phyloP scores from a whole-genome alignment of 2,888 invertebrate genomes.

The Horisme vitalbata region DNA sequence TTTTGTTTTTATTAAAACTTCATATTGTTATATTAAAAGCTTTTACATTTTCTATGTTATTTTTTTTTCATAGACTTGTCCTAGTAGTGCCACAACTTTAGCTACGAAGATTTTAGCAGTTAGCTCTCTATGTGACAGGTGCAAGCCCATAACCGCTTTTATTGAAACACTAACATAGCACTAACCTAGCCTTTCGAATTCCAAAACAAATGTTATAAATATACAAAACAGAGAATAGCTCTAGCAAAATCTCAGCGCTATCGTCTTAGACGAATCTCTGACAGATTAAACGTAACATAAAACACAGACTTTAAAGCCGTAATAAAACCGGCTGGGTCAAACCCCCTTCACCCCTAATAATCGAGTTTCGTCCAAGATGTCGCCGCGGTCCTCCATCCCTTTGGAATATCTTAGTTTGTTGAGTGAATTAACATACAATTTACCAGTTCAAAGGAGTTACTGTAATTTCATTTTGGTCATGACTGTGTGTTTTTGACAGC shows the following conservation, averaged over 20 bases:
- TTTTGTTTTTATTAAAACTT: no score
- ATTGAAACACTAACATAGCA: no score
- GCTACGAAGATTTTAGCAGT: no score
- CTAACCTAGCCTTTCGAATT: neutral
- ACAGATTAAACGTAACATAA: slow-evolving; percentile 33
- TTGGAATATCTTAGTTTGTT: slow-evolving; percentile 51
- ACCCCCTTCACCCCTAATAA: slow-evolving; percentile 50
- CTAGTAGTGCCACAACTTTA: no score
- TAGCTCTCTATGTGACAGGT: no score
- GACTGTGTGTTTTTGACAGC: slow-evolving; percentile 11
- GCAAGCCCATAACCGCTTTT: no score
- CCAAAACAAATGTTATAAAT: neutral
- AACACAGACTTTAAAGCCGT: slow-evolving; percentile 29
- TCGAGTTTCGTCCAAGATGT: slow-evolving; percentile 73
- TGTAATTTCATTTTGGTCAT: slow-evolving; percentile 33
- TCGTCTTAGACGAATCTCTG: slow-evolving; percentile 26
- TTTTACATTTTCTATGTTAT: no score
- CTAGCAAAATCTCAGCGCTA: slow-evolving; percentile 18
- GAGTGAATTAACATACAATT: slow-evolving; percentile 72
- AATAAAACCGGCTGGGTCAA: slow-evolving; percentile 26
- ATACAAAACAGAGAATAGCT: slow-evolving; percentile 4
- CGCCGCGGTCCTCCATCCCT: slow-evolving; percentile 56
- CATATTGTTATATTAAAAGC: no score
- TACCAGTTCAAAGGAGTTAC: slow-evolving; percentile 35
- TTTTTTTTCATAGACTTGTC: no score